These are phyloP conservation scores for Leucophenga maculata DNA, from an alignment of 2,888 invertebrate genomes.

Conservation along the genomic window DNA sequence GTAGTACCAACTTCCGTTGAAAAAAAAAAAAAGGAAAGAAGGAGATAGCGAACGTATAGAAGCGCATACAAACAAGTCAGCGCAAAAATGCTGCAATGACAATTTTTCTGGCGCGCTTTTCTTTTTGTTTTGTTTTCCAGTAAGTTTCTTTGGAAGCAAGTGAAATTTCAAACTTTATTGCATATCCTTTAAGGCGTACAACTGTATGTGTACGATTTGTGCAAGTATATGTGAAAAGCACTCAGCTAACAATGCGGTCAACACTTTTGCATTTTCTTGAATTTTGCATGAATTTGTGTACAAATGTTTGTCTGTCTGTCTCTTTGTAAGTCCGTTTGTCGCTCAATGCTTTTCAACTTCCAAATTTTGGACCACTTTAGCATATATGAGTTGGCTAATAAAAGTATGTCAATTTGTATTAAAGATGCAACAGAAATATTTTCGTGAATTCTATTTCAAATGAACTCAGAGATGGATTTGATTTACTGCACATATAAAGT, in stretches of 20 bases:
- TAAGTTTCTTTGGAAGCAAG: too few relatives aligned
- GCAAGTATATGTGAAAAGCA: conserved; percentile 1
- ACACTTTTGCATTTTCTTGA: conserved; percentile 23
- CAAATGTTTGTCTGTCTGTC: neutral
- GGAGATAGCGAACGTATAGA: too few relatives aligned
- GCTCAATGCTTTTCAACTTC: neutral
- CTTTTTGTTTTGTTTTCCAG: neutral
- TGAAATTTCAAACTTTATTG: too few relatives aligned
- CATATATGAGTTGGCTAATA: neutral
- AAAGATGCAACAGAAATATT: too few relatives aligned
- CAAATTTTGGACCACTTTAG: conserved; percentile 10
- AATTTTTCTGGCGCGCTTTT: neutral
- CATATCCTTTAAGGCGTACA: too few relatives aligned
- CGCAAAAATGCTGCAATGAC: neutral
- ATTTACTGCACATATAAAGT: too few relatives aligned
- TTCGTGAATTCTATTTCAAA: too few relatives aligned
- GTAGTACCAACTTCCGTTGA: neutral
- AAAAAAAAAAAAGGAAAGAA: neutral
- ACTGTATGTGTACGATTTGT: neutral
- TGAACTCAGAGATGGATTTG: too few relatives aligned
- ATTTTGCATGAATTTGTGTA: conserved; percentile 8
- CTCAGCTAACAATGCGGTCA: conserved; percentile 23
- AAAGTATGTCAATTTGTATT: too few relatives aligned
- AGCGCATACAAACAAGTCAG: too few relatives aligned
- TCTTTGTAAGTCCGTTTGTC: neutral